Base-by-base conservation (phyloP, 1,140 invertebrate genomes). In the Cyclargus thomasi region DNA sequence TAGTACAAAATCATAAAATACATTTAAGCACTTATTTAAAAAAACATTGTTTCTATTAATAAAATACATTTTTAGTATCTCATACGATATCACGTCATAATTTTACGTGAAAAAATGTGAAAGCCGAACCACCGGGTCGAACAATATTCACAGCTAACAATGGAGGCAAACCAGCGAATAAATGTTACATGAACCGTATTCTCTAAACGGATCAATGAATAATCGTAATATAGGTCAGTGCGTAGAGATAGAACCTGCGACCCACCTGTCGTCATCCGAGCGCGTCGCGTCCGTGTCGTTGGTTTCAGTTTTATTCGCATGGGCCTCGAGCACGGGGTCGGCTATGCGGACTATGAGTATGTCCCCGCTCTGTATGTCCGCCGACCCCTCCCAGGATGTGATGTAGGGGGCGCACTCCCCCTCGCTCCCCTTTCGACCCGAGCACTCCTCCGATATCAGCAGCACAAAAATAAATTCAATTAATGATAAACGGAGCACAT, bases 331-430 rank as follows among this genome's bases (percentile, higher is more conserved):
- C 70, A 82, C 85, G 67, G 92, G 90, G 79, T 94, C 93, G 70
- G 93, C 92, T 77, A 94, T 94, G 78, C 93, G 91, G n/a, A 94
- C 93, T 76, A 94, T 92, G 71, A 94, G 91, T 72, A 94, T 93
- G 84, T 94, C 94, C 47, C 93, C 94, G 66, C 92, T 93, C 80
- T 94, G 93, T 53, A 94, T 93, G 79, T 93, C 93, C 14, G 91
- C 91, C 53, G 91, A 83, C 20, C 92, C 93, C 72, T 93, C 92
- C 93, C 93, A 94, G 67, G 91, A 92, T 53, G 92, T 83, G 67
- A 92, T 86, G 81, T 91, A 88, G 59, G 92, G 91, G 63, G 91
- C 81, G 73, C 93, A 93, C 69, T 90, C 86, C 68, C 86, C 89
- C 23, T 85, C 85, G 23, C 85, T 70, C 82, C 88, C 72, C 72